phyloP scores from a whole-genome alignment of 2,797 vertebrate species.

The Phataginus tricuspis region DNA sequence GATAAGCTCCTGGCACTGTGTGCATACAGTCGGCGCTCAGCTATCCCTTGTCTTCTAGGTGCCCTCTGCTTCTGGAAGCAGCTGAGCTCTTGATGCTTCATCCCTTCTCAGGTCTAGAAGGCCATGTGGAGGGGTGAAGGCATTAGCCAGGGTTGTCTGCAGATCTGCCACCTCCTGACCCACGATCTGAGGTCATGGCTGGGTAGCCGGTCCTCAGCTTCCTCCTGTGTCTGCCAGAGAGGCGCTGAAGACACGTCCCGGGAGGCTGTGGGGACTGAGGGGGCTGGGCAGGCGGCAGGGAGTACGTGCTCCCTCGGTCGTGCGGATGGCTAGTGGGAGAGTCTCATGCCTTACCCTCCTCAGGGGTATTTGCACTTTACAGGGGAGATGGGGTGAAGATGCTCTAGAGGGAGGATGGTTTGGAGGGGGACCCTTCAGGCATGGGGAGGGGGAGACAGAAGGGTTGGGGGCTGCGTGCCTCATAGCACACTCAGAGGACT shows the following conservation, averaged over 20 bases:
- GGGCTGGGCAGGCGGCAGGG: no score
- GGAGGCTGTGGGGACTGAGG: background rate
- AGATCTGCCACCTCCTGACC: background rate
- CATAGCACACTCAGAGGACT: background rate
- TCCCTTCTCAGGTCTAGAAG: background rate
- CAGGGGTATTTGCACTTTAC: background rate
- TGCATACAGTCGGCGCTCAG: background rate
- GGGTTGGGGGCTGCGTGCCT: background rate
- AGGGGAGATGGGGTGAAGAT: background rate
- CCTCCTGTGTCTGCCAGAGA: background rate
- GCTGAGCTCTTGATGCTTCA: background rate
- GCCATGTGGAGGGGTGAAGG: no score
- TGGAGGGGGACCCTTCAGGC: background rate
- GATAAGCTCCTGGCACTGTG: background rate
- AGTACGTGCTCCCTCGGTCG: fast-evolving
- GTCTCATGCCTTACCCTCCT: background rate
- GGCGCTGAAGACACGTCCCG: background rate
- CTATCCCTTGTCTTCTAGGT: no score
- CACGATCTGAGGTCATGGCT: fast-evolving
- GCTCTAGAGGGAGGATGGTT: background rate
- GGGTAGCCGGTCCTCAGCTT: no score
- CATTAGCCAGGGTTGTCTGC: no score
- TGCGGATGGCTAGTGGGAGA: no score
- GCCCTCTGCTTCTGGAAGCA: background rate
- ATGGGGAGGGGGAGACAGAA: background rate